These are phyloP conservation scores for Hartigia nigra DNA, from an alignment of 2,888 invertebrate genomes.

Conservation along the genomic window DNA sequence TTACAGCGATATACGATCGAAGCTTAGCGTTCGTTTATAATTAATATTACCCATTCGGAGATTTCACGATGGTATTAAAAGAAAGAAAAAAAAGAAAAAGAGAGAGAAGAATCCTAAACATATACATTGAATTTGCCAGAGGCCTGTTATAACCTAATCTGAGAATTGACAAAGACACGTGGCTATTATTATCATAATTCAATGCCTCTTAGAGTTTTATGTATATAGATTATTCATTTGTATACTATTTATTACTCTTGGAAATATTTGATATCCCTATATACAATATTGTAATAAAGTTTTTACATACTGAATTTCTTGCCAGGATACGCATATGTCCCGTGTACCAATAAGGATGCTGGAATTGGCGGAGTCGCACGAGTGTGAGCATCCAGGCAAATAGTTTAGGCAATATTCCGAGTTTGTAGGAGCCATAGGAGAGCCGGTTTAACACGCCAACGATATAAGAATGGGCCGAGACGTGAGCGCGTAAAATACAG, in stretches of 20 bases:
- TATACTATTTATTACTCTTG: neutral
- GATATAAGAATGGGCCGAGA: slow-evolving; percentile 54
- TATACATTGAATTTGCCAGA: neutral
- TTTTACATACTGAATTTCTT: neutral
- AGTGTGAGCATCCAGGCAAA: neutral
- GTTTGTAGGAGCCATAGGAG: slow-evolving; percentile 56
- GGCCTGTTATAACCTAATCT: neutral
- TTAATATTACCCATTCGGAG: neutral
- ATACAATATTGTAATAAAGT: slow-evolving; percentile 1
- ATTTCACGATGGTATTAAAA: neutral
- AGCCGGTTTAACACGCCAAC: slow-evolving; percentile 58
- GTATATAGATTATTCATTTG: neutral
- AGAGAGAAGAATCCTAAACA: neutral
- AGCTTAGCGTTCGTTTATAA: neutral
- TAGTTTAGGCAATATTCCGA: slow-evolving; percentile 49
- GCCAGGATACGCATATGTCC: neutral
- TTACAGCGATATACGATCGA: neutral
- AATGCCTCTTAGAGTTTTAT: neutral
- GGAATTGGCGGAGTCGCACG: neutral
- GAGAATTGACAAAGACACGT: neutral
- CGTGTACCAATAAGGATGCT: neutral
- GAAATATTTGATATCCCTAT: neutral
- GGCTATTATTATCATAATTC: neutral
- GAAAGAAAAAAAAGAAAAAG: no score
- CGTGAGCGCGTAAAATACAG: slow-evolving; percentile 61